Percentiles rank a stretch among this genome's conserved stretches.
Evolutionary conservation across 2,797 vertebrate genomes (phyloP).

Genomic region (Heteromormyrus szaboi): DNA sequence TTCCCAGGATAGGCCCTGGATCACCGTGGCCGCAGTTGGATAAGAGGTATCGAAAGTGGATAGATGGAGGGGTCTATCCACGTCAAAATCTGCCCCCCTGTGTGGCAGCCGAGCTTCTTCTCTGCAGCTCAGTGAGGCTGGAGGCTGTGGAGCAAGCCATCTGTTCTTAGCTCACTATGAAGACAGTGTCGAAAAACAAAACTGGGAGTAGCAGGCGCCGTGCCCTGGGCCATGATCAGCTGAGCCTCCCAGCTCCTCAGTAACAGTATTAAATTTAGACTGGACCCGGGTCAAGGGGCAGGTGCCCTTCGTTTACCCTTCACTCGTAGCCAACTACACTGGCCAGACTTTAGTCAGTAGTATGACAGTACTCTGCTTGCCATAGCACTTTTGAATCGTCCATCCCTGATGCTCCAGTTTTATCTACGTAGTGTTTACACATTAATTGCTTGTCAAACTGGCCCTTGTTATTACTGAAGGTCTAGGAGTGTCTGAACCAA

Average conservation of each 20-base stretch:
- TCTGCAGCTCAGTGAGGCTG: neutral
- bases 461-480: neutral
- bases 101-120: neutral
- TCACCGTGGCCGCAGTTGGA: neutral
- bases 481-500: neutral
- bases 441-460: neutral
- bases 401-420: neutral
- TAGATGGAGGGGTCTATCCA: neutral
- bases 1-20: neutral
- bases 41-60: neutral
- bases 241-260: neutral
- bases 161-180: slow-evolving; percentile 9
- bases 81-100: neutral
- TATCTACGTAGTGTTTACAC: neutral
- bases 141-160: slow-evolving; percentile 9
- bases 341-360: neutral
- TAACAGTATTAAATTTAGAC: slow-evolving; percentile 8
- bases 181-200: slow-evolving; percentile 7
- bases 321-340: neutral
- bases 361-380: neutral
- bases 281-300: neutral
- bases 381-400: neutral
- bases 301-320: neutral
- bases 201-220: neutral
- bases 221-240: neutral